Conservation (phyloP, 2,113 vertebrate genomes). For the Chloropsis hardwickii region DNA sequence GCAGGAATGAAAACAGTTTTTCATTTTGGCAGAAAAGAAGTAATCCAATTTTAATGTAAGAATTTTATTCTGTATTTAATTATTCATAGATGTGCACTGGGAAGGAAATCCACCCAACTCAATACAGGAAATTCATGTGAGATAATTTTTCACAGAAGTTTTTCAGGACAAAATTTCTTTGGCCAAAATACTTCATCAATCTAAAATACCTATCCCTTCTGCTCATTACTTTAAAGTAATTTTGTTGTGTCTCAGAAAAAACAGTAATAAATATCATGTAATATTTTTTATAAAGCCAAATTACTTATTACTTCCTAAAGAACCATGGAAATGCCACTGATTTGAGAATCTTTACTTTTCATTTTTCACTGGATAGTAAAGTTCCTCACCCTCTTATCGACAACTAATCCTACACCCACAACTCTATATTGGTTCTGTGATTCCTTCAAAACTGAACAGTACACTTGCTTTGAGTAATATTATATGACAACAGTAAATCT, state of each 20-base stretch:
- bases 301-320: not conserved
- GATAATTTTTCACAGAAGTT: not conserved
- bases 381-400: not conserved
- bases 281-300: not conserved
- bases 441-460: not conserved
- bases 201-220: not conserved
- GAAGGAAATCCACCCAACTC: not conserved
- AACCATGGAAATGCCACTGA: not conserved
- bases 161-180: not conserved
- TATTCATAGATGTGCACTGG: not conserved
- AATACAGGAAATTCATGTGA: not conserved
- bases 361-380: not conserved
- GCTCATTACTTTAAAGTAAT: not conserved
- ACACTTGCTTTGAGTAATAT: not conserved
- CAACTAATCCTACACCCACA: not conserved
- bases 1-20: not conserved
- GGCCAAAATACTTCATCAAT: not conserved
- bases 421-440: not conserved
- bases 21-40: not conserved
- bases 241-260: not conserved
- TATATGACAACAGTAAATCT: not conserved
- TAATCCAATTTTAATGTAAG: not conserved
- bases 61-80: not conserved
- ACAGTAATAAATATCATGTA: not conserved
- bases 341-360: not conserved